phyloP scores from a whole-genome alignment of 2,113 vertebrate species.

The Antigone vipio region DNA sequence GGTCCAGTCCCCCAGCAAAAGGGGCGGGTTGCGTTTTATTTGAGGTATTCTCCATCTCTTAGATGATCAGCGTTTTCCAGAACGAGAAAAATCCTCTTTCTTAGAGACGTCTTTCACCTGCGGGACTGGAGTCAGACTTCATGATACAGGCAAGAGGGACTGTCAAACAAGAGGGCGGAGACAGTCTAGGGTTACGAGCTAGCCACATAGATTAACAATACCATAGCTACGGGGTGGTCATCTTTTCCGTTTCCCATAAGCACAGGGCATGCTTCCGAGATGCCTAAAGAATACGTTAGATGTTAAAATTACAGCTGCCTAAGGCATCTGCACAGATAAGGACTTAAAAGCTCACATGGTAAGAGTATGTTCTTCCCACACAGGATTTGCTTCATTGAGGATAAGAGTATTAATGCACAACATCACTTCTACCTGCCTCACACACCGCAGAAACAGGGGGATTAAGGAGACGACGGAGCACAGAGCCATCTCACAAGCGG shows the following conservation, averaged over 20 bases:
- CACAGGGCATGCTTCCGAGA: fast-evolving
- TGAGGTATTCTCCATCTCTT: neutral
- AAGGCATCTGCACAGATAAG: neutral
- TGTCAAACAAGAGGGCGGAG: neutral
- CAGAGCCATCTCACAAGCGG: neutral
- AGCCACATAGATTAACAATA: neutral
- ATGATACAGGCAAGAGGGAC: neutral
- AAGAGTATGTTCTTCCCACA: neutral
- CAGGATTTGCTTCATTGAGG: neutral
- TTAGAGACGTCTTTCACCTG: neutral
- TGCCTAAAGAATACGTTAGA: neutral
- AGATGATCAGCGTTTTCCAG: neutral
- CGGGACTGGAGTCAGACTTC: fast-evolving
- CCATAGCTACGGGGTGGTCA: neutral
- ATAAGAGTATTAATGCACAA: neutral
- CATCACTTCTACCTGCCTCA: neutral
- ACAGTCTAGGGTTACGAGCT: neutral
- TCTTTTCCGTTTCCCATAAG: neutral
- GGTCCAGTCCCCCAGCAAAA: neutral
- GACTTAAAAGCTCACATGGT: neutral
- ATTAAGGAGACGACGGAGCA: fast-evolving
- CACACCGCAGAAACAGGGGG: fast-evolving
- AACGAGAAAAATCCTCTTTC: neutral
- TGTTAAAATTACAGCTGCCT: neutral
- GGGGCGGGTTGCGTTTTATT: neutral